phyloP scores from a whole-genome alignment of 2,888 invertebrate species.

The Nymphalis polychloros region DNA sequence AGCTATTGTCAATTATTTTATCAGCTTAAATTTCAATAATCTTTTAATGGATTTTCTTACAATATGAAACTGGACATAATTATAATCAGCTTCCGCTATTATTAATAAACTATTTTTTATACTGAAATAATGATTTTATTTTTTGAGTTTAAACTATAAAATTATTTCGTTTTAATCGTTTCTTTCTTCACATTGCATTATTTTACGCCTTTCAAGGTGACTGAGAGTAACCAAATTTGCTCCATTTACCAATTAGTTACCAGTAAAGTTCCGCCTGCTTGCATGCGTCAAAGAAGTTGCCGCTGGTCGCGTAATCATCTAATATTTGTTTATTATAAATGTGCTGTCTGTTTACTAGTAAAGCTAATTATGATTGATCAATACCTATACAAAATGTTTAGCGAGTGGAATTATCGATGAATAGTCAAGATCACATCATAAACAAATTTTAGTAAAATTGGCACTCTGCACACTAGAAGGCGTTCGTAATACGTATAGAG shows the following conservation, averaged over 20 bases:
- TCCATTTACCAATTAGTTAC: not conserved
- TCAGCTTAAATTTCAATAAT: too few species aligned
- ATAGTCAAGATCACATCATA: conserved; percentile 8
- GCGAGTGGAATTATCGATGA: not conserved
- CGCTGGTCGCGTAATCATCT: not conserved
- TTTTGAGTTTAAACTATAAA: not conserved
- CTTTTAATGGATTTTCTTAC: too few species aligned
- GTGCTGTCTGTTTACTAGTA: not conserved
- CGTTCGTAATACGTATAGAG: conserved; percentile 46
- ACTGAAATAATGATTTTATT: too few species aligned
- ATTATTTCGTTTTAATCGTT: not conserved
- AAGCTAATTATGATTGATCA: not conserved
- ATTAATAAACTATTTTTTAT: too few species aligned
- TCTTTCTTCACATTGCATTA: conserved; percentile 1
- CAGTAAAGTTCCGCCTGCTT: conserved; percentile 3
- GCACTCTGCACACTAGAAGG: conserved; percentile 48
- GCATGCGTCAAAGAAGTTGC: not conserved
- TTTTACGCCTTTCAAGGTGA: conserved; percentile 10
- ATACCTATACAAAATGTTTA: not conserved
- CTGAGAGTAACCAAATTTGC: conserved; percentile 3
- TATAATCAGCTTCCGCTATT: too few species aligned
- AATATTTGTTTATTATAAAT: not conserved
- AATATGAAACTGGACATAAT: too few species aligned
- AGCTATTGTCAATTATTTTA: too few species aligned
- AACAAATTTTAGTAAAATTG: conserved; percentile 43